These are phyloP conservation scores for Pristionchus mayeri DNA, from an alignment of 2,888 invertebrate species.

Conservation along the genomic window DNA sequence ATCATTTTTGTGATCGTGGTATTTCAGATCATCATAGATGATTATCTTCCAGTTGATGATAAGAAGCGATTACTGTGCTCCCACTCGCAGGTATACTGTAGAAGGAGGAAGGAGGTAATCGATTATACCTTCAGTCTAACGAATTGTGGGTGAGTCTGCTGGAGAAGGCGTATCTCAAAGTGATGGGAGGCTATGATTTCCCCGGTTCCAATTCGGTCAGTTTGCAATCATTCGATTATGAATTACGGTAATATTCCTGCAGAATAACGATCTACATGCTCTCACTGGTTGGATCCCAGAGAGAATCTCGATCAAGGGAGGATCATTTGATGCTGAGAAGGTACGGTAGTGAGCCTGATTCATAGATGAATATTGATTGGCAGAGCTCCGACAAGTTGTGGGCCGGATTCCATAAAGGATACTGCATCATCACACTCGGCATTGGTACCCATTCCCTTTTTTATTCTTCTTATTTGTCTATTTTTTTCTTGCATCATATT, in stretches of 20 bases:
- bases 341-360: neutral
- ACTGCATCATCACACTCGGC: conserved; percentile 87
- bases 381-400: conserved; percentile 84
- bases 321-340: conserved; percentile 78
- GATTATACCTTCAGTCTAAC: conserved; percentile 26
- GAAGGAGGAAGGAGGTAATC: neutral
- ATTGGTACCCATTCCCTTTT: conserved; percentile 82
- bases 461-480: too few species aligned
- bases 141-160: conserved; percentile 89
- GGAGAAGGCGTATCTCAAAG: conserved; percentile 97
- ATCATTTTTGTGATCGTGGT: neutral
- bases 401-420: conserved; percentile 83
- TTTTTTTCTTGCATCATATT: too few species aligned
- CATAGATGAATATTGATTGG: neutral
- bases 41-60: conserved; percentile 86
- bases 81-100: conserved; percentile 84
- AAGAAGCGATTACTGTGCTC: conserved; percentile 90
- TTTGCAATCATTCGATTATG: neutral
- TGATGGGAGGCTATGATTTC: conserved; percentile 95
- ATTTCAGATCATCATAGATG: conserved; percentile 85
- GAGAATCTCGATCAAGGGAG: conserved; percentile 83
- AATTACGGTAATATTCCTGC: conserved; percentile 53
- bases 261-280: conserved; percentile 96
- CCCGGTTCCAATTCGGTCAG: conserved; percentile 93
- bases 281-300: conserved; percentile 97